Evolutionary conservation across 2,113 vertebrate species (phyloP), one percentile per base, ranked within the genome.

Genomic region (Lophochroa leadbeateri): DNA sequence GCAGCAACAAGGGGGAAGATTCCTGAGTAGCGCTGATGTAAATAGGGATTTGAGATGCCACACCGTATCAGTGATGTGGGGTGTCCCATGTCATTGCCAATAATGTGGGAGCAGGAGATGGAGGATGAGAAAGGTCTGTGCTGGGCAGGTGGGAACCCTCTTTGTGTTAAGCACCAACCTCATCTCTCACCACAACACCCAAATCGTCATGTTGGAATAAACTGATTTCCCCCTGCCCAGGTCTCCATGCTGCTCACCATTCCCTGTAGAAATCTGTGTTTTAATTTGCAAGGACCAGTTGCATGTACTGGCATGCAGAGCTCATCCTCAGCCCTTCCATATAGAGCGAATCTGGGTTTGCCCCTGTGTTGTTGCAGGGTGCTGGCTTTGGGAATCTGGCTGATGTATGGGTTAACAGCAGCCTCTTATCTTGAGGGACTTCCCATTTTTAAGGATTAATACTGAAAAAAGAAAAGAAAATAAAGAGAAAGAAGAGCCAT

Each of bases 31-130:
- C 75, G 14, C 28, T 20, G 13, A 2, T 2, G 2, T 5, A 10
- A 81, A 47, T 2, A 14, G 25, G 21, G 52, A 49, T 68, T 43
- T 13, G 71, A 61, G 79, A 15, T 77, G 43, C n/a, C 57, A 18
- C 64, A 10, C 1, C 7, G 3, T 4, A 47, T 17, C 63, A 3
- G 31, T n/a, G 49, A n/a, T 2, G 0, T 2, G 39, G n/a, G 13
- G 6, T 8, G 47, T 19, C 68, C 61, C 0, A 0, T 19, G 39
- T 24, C 68, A 4, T 5, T 47, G 64, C 35, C 76, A 25, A 13
- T 3, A 24, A 6, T 0, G 0, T 8, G 12, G 61, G 24, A 67
- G 44, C 44, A 23, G 79, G 58, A 50, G 50, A 9, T 11, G 64
- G 64, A 35, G 58, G 10, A 10, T 28, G n/a, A 84, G 31, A 52